Percentiles rank a stretch among this genome's conserved stretches.
These are phyloP conservation scores for Cinclus cinclus DNA, from an alignment of 2,113 vertebrate genomes.

Conservation along the genomic window DNA sequence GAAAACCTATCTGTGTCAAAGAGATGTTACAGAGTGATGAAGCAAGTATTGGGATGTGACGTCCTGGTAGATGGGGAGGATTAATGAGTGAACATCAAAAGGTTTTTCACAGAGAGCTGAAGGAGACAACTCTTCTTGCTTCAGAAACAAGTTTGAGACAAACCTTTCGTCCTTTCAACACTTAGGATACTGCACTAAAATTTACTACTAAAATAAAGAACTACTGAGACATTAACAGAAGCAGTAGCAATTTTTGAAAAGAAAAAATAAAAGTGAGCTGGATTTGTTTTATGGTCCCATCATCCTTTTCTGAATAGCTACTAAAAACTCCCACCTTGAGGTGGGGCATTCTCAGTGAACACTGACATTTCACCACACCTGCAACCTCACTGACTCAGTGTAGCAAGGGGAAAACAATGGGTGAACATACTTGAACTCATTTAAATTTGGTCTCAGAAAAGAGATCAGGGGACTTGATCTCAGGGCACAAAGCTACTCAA, in stretches of 20 bases:
- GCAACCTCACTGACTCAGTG: not conserved
- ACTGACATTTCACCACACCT: not conserved
- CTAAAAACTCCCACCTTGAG: not conserved
- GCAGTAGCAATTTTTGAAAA: not conserved
- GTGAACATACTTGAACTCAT: not conserved
- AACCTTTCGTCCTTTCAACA: not conserved
- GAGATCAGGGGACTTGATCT: not conserved
- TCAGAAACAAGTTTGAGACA: not conserved
- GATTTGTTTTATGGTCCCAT: not conserved
- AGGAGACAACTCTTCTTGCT: not conserved
- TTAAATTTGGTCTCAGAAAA: constrained; percentile 11
- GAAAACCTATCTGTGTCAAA: constrained; percentile 1
- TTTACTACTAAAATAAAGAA: not conserved
- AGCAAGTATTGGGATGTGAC: constrained; percentile 1
- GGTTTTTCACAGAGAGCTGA: not conserved
- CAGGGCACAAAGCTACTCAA: not conserved
- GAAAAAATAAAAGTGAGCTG: not conserved
- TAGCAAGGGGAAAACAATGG: not conserved
- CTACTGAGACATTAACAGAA: not conserved
- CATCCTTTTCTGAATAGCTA: not conserved
- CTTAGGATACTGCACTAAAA: not conserved
- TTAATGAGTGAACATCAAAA: constrained; percentile 19
- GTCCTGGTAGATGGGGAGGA: constrained; percentile 16
- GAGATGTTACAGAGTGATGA: not conserved
- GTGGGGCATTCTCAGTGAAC: not conserved